These are phyloP conservation scores for Esox lucius DNA, from an alignment of 2,797 vertebrate species.

Conservation along the genomic window DNA sequence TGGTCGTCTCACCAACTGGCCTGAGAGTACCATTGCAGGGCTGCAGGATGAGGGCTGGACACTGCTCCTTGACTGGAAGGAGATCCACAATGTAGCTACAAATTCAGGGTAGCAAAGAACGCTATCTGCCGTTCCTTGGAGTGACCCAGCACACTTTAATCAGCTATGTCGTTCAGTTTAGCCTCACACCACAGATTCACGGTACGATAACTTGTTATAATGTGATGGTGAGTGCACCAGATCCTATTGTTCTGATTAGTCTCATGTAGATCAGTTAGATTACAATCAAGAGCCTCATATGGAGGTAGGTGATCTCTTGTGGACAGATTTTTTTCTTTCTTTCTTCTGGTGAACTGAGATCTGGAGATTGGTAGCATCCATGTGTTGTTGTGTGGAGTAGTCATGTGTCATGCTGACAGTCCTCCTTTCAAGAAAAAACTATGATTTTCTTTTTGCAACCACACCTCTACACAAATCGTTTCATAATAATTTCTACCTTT, in stretches of 20 bases:
- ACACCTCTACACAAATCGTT: neutral
- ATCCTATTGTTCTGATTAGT: neutral
- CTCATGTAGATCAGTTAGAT: neutral
- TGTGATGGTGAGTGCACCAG: neutral
- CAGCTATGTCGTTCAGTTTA: neutral
- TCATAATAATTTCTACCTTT: neutral
- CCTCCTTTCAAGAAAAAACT: neutral
- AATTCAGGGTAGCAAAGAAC: neutral
- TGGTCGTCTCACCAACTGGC: neutral
- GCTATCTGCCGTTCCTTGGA: neutral
- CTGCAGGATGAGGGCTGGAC: neutral
- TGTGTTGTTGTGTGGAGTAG: neutral
- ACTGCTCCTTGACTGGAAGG: neutral
- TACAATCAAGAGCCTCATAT: neutral
- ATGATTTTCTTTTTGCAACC: neutral
- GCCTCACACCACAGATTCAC: neutral
- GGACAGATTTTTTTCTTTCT: too few relatives aligned
- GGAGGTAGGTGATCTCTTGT: neutral
- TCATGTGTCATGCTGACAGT: neutral
- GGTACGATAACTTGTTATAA: neutral
- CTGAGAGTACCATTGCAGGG: neutral
- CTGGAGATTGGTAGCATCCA: too few relatives aligned
- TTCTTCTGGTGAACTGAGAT: too few relatives aligned
- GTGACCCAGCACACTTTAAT: neutral
- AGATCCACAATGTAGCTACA: neutral